These are phyloP conservation scores for Tetragnatha montana DNA, from an alignment of 2,888 invertebrate genomes.

Conservation along the genomic window DNA sequence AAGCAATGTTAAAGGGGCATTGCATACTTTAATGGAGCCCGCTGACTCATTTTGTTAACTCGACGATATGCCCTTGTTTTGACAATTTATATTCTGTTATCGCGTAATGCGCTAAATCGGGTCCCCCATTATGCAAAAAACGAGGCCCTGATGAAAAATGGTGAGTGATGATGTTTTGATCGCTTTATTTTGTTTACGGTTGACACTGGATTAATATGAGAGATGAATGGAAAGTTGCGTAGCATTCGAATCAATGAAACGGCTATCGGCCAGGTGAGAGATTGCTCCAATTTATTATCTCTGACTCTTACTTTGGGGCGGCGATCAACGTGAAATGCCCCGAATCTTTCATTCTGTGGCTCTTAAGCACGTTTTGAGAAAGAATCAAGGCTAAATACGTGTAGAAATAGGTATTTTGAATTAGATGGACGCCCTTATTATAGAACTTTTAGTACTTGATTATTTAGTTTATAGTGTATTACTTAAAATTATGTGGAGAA, in stretches of 20 bases:
- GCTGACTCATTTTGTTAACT: conserved; percentile 67
- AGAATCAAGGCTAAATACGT: too few relatives aligned
- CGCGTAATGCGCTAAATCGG: conserved; percentile 58
- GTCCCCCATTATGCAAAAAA: conserved; percentile 52
- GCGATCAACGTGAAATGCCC: not conserved
- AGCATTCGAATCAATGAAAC: conserved; percentile 50
- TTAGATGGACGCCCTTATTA: too few relatives aligned
- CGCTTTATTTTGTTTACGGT: conserved; percentile 68
- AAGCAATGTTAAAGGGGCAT: conserved; percentile 55
- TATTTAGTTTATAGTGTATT: too few relatives aligned
- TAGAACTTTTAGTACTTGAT: too few relatives aligned
- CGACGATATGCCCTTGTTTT: conserved; percentile 68
- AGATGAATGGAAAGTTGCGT: conserved; percentile 44
- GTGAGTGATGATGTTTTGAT: conserved; percentile 65
- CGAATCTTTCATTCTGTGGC: not conserved
- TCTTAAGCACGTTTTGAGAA: too few relatives aligned
- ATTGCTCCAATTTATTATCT: conserved; percentile 49
- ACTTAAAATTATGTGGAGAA: too few relatives aligned
- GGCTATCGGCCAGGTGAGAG: conserved; percentile 16
- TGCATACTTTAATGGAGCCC: conserved; percentile 59
- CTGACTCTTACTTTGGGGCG: not conserved
- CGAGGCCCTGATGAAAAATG: conserved; percentile 56
- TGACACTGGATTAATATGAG: conserved; percentile 62
- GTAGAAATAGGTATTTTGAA: too few relatives aligned
- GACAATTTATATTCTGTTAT: conserved; percentile 68